Evolutionary conservation across 2,797 vertebrate genomes (phyloP).

Genomic region (Mormyrus proboscirostris): DNA sequence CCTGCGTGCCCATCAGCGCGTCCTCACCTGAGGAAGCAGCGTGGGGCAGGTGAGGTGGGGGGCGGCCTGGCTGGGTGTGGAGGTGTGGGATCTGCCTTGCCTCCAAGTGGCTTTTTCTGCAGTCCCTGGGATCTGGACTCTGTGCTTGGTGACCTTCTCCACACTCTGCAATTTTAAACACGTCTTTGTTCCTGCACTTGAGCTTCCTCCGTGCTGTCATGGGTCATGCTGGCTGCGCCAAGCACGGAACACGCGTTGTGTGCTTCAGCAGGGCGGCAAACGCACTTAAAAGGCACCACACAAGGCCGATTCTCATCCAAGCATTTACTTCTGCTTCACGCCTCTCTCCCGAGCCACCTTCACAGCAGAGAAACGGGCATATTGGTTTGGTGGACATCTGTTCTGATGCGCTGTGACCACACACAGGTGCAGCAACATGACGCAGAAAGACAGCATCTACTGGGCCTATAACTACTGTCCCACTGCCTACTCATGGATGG

Average conservation of each 20-base stretch:
- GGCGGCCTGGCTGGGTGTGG: background rate
- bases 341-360: background rate
- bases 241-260: background rate
- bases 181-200: background rate
- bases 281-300: background rate
- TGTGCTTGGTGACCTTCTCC: background rate
- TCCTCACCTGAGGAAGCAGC: slow-evolving; percentile 78
- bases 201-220: background rate
- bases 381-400: background rate
- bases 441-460: slow-evolving; percentile 51
- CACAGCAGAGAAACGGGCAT: background rate
- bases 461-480: slow-evolving; percentile 99
- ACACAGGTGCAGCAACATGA: slow-evolving; percentile 78
- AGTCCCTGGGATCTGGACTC: background rate
- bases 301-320: background rate
- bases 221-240: too few relatives aligned
- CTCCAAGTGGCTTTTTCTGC: background rate
- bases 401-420: background rate
- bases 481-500: slow-evolving; percentile 85
- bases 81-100: background rate
- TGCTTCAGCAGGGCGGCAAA: background rate
- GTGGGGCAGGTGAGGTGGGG: slow-evolving; percentile 89
- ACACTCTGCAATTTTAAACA: background rate
- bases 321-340: background rate
- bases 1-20: slow-evolving; percentile 79